These are phyloP conservation scores for Mycetomoellerius zeteki DNA, from an alignment of 1,140 invertebrate species.

Conservation along the genomic window DNA sequence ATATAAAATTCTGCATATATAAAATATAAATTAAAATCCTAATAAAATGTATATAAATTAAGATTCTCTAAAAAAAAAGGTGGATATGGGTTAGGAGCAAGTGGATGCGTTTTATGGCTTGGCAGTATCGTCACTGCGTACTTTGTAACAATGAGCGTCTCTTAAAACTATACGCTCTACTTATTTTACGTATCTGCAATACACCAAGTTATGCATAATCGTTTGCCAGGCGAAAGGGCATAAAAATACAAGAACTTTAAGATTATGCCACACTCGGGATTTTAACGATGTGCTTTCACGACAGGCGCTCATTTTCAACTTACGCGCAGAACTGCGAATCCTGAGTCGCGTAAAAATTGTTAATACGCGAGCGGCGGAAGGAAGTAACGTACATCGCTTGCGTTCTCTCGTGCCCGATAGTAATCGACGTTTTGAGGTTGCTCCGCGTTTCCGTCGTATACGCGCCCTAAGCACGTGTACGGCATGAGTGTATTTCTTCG, in stretches of 20 bases:
- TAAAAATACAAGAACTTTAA: conserved; percentile 71
- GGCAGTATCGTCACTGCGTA: conserved; percentile 76
- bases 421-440: conserved; percentile 44
- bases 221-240: conserved; percentile 66
- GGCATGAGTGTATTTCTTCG: neutral
- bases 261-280: conserved; percentile 63
- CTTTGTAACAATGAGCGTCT: conserved; percentile 74
- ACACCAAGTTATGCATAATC: conserved; percentile 76
- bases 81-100: conserved; percentile 66
- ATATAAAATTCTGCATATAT: conserved; percentile 72
- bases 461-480: conserved; percentile 6
- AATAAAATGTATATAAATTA: conserved; percentile 83
- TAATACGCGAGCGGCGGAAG: conserved; percentile 63
- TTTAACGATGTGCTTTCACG: conserved; percentile 54
- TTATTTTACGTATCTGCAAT: conserved; percentile 77
- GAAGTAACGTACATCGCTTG: conserved; percentile 36
- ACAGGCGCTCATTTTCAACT: conserved; percentile 55
- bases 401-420: conserved; percentile 12
- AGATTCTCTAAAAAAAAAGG: conserved; percentile 69
- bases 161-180: conserved; percentile 72
- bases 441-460: neutral
- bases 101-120: conserved; percentile 81
- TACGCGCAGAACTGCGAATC: conserved; percentile 29
- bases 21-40: conserved; percentile 83
- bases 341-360: conserved; percentile 40